A percentile compares a stretch with the other conserved stretches of the same genome.
Conservation (phyloP, 2,797 vertebrate genomes). For the Chelidonichthys spinosus region DNA sequence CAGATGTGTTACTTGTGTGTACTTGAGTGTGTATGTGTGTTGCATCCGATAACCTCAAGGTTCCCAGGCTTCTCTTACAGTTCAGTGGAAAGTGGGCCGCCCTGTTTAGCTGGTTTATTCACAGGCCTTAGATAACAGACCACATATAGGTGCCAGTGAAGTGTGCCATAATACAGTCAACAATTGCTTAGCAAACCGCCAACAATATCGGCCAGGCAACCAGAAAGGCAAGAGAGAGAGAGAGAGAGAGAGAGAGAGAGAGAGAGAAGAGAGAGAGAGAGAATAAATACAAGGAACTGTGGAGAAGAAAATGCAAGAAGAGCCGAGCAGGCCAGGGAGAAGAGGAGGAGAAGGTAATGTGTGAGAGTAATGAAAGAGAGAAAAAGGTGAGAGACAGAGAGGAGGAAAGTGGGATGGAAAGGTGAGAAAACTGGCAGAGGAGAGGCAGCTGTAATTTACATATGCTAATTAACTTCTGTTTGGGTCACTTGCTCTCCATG, state of each 20-base stretch:
- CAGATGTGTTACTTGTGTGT: background rate
- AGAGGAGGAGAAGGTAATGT: conserved; percentile 40
- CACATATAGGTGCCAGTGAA: conserved; percentile 62
- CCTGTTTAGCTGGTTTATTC: conserved; percentile 47
- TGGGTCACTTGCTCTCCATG: conserved; percentile 71
- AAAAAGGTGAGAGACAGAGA: conserved; percentile 51
- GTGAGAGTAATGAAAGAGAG: conserved; percentile 43
- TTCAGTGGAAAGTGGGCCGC: conserved; percentile 23
- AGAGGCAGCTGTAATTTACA: conserved; percentile 63
- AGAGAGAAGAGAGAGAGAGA: conserved; percentile 5
- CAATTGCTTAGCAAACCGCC: conserved; percentile 56
- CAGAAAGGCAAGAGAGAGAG: background rate
- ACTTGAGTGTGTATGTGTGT: conserved; percentile 2
- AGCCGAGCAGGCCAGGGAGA: conserved; percentile 30
- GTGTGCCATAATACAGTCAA: conserved; percentile 57
- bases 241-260: conserved; percentile 10
- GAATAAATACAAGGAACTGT: conserved; percentile 41
- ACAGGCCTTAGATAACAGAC: conserved; percentile 50
- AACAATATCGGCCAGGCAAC: conserved; percentile 46
- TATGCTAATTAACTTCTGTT: conserved; percentile 78
- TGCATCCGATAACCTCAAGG: conserved; percentile 46
- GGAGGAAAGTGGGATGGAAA: conserved; percentile 9
- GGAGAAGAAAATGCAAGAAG: conserved; percentile 14
- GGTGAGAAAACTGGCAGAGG: conserved; percentile 24
- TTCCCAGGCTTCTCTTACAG: conserved; percentile 24